Evolutionary conservation across 2,888 invertebrate species (phyloP).

Genomic region (Encarsia formosa): DNA sequence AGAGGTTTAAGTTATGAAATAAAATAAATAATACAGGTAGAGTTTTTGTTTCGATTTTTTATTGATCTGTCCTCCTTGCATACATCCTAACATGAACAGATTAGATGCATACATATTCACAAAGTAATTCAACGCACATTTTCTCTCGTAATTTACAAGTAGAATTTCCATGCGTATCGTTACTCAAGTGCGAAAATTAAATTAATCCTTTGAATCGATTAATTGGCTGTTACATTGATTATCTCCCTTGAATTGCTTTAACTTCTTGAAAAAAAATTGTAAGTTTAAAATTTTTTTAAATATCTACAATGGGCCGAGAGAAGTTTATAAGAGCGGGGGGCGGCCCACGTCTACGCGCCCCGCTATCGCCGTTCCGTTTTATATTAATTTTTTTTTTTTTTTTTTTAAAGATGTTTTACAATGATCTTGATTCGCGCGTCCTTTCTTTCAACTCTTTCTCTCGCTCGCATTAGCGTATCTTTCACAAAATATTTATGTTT

Average conservation of each 20-base stretch:
- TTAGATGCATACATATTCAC: conserved; percentile 44
- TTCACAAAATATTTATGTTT: too few relatives aligned
- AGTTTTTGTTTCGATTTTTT: conserved; percentile 42
- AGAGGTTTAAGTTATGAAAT: too few relatives aligned
- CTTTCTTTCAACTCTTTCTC: conserved; percentile 27
- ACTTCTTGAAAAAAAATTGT: conserved; percentile 18
- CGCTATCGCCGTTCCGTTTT: conserved; percentile 47
- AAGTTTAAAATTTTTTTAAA: conserved; percentile 38
- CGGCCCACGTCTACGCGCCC: conserved; percentile 52
- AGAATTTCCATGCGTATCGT: conserved; percentile 23
- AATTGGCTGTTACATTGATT: conserved; percentile 13
- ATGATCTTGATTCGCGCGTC: conserved; percentile 47
- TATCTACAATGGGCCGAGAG: conserved; percentile 52
- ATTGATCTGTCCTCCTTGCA: conserved; percentile 46
- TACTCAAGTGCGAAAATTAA: conserved; percentile 32
- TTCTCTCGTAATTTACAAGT: conserved; percentile 21
- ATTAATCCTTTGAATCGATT: conserved; percentile 2
- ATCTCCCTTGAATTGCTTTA: conserved; percentile 18
- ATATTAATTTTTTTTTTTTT: conserved; percentile 6
- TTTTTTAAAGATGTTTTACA: conserved; percentile 13
- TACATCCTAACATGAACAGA: conserved; percentile 51
- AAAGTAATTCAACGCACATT: conserved; percentile 22
- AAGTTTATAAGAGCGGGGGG: conserved; percentile 46
- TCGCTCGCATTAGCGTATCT: conserved; percentile 11
- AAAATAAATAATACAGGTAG: conserved; percentile 22